These are phyloP conservation scores for Geotrupes spiniger DNA, from an alignment of 2,888 invertebrate genomes.

Conservation along the genomic window DNA sequence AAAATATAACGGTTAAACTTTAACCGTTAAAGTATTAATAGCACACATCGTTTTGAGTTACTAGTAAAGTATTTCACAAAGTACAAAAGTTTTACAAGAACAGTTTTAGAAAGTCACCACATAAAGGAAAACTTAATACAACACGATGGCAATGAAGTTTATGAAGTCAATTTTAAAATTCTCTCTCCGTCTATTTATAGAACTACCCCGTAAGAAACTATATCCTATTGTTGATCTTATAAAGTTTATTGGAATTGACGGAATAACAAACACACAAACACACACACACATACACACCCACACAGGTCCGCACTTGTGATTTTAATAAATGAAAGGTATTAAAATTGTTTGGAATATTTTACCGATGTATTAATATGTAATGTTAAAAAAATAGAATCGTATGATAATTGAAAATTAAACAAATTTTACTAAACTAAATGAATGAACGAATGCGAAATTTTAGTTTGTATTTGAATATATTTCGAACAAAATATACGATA, in stretches of 20 bases:
- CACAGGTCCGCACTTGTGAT: slow-evolving; percentile 38
- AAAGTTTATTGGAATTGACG: slow-evolving; percentile 47
- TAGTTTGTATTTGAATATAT: slow-evolving; percentile 36
- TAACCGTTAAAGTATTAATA: too few relatives aligned
- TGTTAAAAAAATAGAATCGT: background rate
- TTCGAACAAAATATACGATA: slow-evolving; percentile 37
- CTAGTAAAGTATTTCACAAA: too few relatives aligned
- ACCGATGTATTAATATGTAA: slow-evolving; percentile 16
- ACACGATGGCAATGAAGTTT: slow-evolving; percentile 31
- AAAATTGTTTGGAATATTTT: slow-evolving; percentile 43
- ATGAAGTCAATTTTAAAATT: slow-evolving; percentile 46
- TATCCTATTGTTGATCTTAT: slow-evolving; percentile 50
- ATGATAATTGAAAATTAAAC: background rate
- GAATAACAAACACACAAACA: slow-evolving; percentile 25
- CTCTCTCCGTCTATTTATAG: slow-evolving; percentile 45
- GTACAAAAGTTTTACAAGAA: too few relatives aligned
- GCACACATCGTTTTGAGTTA: too few relatives aligned
- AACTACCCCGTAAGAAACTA: slow-evolving; percentile 36
- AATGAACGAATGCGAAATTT: too few relatives aligned
- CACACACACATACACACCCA: too few relatives aligned
- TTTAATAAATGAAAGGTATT: slow-evolving; percentile 30
- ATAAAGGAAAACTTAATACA: slow-evolving; percentile 26
- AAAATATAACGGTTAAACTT: too few relatives aligned
- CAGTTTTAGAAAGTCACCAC: too few relatives aligned
- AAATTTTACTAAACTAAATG: background rate